Evolutionary conservation across 1,140 invertebrate genomes (phyloP).

Genomic region (Drosophila kanapiae): DNA sequence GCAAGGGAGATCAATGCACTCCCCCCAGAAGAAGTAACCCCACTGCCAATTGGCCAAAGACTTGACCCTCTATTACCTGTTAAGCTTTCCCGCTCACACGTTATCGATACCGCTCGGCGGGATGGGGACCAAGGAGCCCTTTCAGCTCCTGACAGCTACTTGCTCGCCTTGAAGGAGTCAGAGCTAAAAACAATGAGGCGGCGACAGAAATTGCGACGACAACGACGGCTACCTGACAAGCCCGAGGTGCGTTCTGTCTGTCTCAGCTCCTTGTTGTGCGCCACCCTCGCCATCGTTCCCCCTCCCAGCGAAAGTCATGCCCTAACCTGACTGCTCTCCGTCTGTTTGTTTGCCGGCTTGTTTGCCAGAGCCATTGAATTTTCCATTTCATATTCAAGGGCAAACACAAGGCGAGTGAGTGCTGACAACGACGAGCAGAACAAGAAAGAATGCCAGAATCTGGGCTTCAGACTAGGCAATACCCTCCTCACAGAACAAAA

Average conservation of each 20-base stretch:
- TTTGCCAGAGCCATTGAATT: conserved; percentile 61
- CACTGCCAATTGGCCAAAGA: conserved; percentile 1
- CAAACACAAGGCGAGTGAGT: conserved; percentile 44
- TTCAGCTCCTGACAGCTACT: conserved; percentile 14
- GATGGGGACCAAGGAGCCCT: not conserved
- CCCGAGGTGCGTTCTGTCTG: conserved; percentile 53
- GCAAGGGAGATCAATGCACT: too few species aligned
- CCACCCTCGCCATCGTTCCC: not conserved
- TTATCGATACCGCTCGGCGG: conserved; percentile 8
- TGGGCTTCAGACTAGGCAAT: not conserved
- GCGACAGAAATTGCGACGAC: conserved; percentile 39
- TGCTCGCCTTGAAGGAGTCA: conserved; percentile 19
- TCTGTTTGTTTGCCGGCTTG: conserved; percentile 47
- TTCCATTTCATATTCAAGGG: conserved; percentile 66
- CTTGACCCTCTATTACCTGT: conserved; percentile 16
- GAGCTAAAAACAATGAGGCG: conserved; percentile 49
- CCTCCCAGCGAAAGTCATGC: not conserved
- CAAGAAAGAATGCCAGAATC: not conserved
- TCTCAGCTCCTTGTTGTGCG: not conserved
- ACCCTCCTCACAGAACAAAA: not conserved
- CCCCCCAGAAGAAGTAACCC: too few species aligned
- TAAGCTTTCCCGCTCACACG: not conserved
- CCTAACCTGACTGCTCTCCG: conserved; percentile 12
- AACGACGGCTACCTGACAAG: conserved; percentile 59
- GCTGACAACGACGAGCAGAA: conserved; percentile 11